Conservation (phyloP, 37 sponge, comb jelly and placozoan species). For the Halisarca cf. caerulea region DNA sequence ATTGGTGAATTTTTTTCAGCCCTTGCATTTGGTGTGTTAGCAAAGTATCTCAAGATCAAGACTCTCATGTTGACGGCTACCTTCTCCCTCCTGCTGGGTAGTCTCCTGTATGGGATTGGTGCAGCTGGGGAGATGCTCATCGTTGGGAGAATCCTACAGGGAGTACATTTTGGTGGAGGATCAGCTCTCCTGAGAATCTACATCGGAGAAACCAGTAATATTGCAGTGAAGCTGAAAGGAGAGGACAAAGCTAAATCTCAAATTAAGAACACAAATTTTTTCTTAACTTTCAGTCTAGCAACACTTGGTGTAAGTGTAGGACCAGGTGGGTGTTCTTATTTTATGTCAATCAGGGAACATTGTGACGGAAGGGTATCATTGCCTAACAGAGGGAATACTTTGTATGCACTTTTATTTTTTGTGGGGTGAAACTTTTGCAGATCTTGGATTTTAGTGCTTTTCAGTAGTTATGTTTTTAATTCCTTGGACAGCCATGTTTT, state of each 20-base stretch:
- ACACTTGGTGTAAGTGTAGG: constrained; percentile 2
- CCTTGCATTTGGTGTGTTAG: neutral
- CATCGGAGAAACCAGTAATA: constrained; percentile 45
- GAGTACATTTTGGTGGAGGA: constrained; percentile 19
- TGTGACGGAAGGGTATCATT: neutral
- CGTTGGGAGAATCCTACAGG: constrained; percentile 35
- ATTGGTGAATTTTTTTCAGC: constrained; percentile 44
- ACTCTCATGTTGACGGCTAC: neutral
- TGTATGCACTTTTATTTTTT: too few species aligned
- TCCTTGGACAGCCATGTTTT: too few species aligned
- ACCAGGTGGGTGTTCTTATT: constrained; percentile 38
- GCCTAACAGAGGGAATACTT: too few species aligned
- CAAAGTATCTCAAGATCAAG: constrained; percentile 6
- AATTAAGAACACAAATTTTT: constrained; percentile 42
- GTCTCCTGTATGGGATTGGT: constrained; percentile 33
- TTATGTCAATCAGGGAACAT: neutral
- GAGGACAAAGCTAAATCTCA: constrained; percentile 40
- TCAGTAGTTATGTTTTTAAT: too few species aligned
- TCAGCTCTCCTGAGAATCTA: constrained; percentile 22
- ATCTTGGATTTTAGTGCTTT: too few species aligned
- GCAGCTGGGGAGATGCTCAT: constrained; percentile 51
- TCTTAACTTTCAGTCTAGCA: constrained; percentile 25
- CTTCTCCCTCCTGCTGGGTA: neutral
- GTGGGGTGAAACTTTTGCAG: too few species aligned
- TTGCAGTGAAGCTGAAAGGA: neutral